Base-by-base conservation (phyloP, 2,888 invertebrate genomes). In the Chymomyza procnemis region DNA sequence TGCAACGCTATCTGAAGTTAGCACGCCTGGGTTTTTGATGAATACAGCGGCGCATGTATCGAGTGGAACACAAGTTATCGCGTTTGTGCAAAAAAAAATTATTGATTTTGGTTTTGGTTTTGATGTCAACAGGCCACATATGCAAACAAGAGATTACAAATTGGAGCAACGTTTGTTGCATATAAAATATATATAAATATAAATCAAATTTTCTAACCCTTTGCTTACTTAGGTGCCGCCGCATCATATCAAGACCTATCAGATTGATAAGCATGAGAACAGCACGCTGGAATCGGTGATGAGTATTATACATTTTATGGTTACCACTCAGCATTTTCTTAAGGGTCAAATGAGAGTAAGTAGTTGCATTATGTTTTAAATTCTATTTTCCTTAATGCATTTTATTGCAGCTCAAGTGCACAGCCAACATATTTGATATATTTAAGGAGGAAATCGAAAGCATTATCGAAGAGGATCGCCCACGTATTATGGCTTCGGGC, bases 341-440 rank as follows among this genome's bases (percentile, higher is more conserved):
- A 90, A 89, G 70, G 89, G 89, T 61, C 90, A 89, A 80, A 89
- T 90, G 88, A 79, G 87, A 83, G 90, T 90, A 85, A 83, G 75
- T 5, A 50, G 55, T 30, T 34, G 34, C 6, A 52, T 16, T 57
- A n/a, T 50, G 12, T 12, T 50, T 19, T 5, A 57, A 46, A 60
- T 9, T 18, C 41, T 12, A 54, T 30, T n/a, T n/a, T n/a, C n/a
- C n/a, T n/a, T n/a, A n/a, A n/a, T n/a, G n/a, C n/a, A n/a, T n/a
- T n/a, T n/a, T n/a, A n/a, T n/a, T n/a, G n/a, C 67, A 91, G 91
- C 88, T 91, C 12, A 90, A 90, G 80, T 91, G 91, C 75, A 87
- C 88, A 30, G 90, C 91, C n/a, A 84, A 83, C 62, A 90, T 91
- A 69, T 90, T 90, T 69, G 88, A 90, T 67, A 91, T 91, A 71